These are phyloP conservation scores for Propsilocerus akamusi DNA, from an alignment of 1,140 invertebrate genomes.

Conservation along the genomic window DNA sequence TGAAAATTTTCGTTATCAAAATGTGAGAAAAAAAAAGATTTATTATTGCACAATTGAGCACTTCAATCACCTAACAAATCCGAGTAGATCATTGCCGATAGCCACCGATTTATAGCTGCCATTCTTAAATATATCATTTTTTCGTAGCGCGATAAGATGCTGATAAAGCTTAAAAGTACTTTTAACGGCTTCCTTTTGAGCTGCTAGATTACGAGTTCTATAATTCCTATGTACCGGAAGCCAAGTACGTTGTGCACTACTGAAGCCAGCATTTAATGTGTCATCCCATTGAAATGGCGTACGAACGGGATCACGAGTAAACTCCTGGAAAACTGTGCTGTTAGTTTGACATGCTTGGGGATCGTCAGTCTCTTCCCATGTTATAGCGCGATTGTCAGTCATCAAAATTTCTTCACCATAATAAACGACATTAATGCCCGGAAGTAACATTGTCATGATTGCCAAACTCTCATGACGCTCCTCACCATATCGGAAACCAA, in stretches of 20 bases:
- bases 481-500: conserved; percentile 34
- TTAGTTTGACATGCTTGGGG: conserved; percentile 27
- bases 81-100: not conserved
- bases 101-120: not conserved
- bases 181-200: conserved; percentile 15
- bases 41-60: too few relatives aligned
- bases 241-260: conserved; percentile 38
- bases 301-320: conserved; percentile 36
- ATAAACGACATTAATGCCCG: conserved; percentile 41
- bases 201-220: conserved; percentile 27
- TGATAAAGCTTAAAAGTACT: not conserved
- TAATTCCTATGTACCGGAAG: conserved; percentile 40
- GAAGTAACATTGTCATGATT: conserved; percentile 46
- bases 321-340: conserved; percentile 9
- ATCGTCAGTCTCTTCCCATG: conserved; percentile 27
- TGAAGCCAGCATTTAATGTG: conserved; percentile 36
- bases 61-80: not conserved
- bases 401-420: conserved; percentile 63
- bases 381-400: conserved; percentile 29
- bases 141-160: not conserved
- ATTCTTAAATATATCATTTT: not conserved
- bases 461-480: conserved; percentile 42
- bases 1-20: too few relatives aligned
- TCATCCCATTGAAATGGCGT: conserved; percentile 49
- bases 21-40: too few relatives aligned